A percentile compares a stretch with the other conserved stretches of the same genome.
Evolutionary conservation across 2,888 invertebrate species (phyloP).

Genomic region (Metellina segmentata): DNA sequence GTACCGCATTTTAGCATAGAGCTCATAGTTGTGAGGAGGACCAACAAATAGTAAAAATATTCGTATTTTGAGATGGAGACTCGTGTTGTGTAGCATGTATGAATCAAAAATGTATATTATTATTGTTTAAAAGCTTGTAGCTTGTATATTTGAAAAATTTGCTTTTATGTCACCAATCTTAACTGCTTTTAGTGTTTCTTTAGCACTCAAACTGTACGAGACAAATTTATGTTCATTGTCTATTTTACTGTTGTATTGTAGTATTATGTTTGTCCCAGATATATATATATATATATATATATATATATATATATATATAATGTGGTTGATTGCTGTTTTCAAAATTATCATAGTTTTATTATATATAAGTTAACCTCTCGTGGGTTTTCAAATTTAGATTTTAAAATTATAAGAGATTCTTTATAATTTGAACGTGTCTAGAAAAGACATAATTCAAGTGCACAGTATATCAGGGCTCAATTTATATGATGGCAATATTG

Average conservation of each 20-base stretch:
- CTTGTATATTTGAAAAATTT: constrained; percentile 36
- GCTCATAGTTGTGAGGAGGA: constrained; percentile 64
- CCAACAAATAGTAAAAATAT: constrained; percentile 60
- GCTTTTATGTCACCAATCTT: constrained; percentile 33
- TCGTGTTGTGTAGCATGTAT: constrained; percentile 37
- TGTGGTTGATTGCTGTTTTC: not conserved
- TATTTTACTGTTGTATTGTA: constrained; percentile 11
- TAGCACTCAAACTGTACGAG: constrained; percentile 32
- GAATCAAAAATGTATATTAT: constrained; percentile 43
- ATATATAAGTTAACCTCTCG: not conserved
- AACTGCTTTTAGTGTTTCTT: constrained; percentile 36
- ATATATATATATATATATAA: too few relatives aligned
- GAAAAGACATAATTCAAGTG: too few relatives aligned
- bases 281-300: too few relatives aligned
- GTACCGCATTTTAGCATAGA: constrained; percentile 55
- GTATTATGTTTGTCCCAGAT: not conserved
- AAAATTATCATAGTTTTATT: not conserved
- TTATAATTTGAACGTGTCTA: not conserved
- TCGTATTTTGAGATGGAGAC: constrained; percentile 46
- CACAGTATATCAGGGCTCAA: not conserved
- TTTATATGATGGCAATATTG: not conserved
- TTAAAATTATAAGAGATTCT: not conserved
- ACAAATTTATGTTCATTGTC: not conserved
- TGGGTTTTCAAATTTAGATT: not conserved
- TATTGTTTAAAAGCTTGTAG: constrained; percentile 41